Base-by-base conservation (phyloP, 2,797 vertebrate species). In the Helicolenus hilgendorfi region DNA sequence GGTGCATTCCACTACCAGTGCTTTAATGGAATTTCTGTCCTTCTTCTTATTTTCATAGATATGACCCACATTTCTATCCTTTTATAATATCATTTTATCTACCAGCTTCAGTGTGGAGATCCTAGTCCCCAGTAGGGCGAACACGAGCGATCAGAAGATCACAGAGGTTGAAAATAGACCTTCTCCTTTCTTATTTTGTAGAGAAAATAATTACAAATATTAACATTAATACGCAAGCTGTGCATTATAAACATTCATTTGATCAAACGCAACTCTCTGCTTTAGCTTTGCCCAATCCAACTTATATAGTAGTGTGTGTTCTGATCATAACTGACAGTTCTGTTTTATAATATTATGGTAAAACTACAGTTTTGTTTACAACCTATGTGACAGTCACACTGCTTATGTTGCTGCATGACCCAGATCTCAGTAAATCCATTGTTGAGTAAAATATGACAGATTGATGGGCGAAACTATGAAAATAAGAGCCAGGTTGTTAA, bases 381-480 rank as follows among this genome's bases (percentile, higher is more conserved):
- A 3, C 11, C 3, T 7, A 55, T 73, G 22, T 41, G 31, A 68
- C 33, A 14, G 41, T 65, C 3, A 53, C 22, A 29, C 18, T 60
- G 63, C n/a, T 70, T 49, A 26, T 55, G 3, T 72, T 69, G 11
- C 24, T 72, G 27, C 3, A 0, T 91, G 76, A 82, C 74, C 72
- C 53, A 89, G 65, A 85, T 89, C 11, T 78, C 45, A 29, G 5
- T 6, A 62, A 72, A 72, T 62, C 68, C 63, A 76, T 70, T n/a
- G 35, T 27, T 72, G 29, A 81, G 9, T 36, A 18, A 83, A 76
- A 80, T 81, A 27, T 60, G 60, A 86, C 76, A 1, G 60, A 84
- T 67, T 76, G 59, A 78, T 67, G 4, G 7, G 68, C 27, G 20
- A 78, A 81, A 83, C 31, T 76, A 64, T 1, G 7, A 58, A 89